Percentiles rank a stretch among this genome's conserved stretches.
These are phyloP conservation scores for Parasteatoda lunata DNA, from an alignment of 2,888 invertebrate genomes.

Conservation along the genomic window DNA sequence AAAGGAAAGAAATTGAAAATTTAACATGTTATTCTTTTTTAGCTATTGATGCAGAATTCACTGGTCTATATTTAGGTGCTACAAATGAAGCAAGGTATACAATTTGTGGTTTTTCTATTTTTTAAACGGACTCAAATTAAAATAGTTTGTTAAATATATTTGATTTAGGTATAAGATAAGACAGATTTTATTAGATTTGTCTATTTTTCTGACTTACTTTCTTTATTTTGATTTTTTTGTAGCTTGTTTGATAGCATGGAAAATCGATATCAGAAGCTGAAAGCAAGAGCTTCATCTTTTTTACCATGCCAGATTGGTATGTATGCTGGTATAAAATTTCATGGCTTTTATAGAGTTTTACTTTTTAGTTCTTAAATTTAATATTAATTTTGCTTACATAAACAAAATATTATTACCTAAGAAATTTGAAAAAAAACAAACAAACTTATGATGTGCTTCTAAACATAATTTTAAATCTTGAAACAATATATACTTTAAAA, in stretches of 20 bases:
- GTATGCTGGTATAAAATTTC: not conserved
- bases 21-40: slow-evolving; percentile 72
- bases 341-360: too few species aligned
- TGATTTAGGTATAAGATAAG: not conserved
- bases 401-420: too few species aligned
- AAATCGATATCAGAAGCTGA: slow-evolving; percentile 78
- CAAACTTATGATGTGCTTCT: too few species aligned
- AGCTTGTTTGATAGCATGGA: slow-evolving; percentile 79
- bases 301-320: slow-evolving; percentile 79
- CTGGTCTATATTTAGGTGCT: slow-evolving; percentile 77
- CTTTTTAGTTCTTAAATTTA: too few species aligned
- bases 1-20: not conserved
- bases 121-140: not conserved
- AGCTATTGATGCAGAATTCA: slow-evolving; percentile 85
- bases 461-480: too few species aligned
- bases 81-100: slow-evolving; percentile 78
- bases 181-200: not conserved
- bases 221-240: slow-evolving; percentile 41
- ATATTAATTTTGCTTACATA: too few species aligned
- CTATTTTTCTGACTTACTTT: not conserved
- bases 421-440: too few species aligned
- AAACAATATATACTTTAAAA: too few species aligned
- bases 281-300: slow-evolving; percentile 76
- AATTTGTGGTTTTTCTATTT: not conserved
- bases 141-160: not conserved